A percentile compares a stretch with the other conserved stretches of the same genome.
These are phyloP conservation scores for Lamproptera curius DNA, from an alignment of 2,888 invertebrate genomes.

Conservation along the genomic window DNA sequence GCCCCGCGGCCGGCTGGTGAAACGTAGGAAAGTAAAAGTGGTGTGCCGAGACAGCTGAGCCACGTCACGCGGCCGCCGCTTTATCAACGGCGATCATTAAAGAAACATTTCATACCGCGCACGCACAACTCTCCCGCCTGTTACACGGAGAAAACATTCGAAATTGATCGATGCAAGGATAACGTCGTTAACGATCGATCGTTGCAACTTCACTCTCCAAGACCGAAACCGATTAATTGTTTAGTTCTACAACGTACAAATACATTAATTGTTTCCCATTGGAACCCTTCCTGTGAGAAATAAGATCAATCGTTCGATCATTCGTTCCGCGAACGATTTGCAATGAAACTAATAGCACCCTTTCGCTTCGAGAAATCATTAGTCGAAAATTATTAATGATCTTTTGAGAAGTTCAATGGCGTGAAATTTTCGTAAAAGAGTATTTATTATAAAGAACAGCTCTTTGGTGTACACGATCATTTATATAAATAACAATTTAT, in stretches of 20 bases:
- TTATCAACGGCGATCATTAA: conserved; percentile 32
- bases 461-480: neutral
- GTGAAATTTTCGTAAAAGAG: neutral
- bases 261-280: conserved; percentile 55
- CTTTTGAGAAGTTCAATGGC: conserved; percentile 28
- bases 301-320: conserved; percentile 61
- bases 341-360: conserved; percentile 30
- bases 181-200: conserved; percentile 67
- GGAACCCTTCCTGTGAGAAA: conserved; percentile 45
- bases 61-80: conserved; percentile 17
- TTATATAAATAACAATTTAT: neutral
- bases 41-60: conserved; percentile 44
- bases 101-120: conserved; percentile 28
- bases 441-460: neutral
- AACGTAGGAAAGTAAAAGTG: conserved; percentile 71
- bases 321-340: conserved; percentile 56
- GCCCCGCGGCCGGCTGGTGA: conserved; percentile 24
- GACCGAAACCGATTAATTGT: conserved; percentile 26
- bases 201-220: too few species aligned
- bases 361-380: conserved; percentile 15
- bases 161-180: conserved; percentile 46
- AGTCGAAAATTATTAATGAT: conserved; percentile 15
- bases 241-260: too few species aligned
- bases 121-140: conserved; percentile 52
- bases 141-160: conserved; percentile 30